Conservation (phyloP, 2,888 invertebrate species). For the Agrilus mali region DNA sequence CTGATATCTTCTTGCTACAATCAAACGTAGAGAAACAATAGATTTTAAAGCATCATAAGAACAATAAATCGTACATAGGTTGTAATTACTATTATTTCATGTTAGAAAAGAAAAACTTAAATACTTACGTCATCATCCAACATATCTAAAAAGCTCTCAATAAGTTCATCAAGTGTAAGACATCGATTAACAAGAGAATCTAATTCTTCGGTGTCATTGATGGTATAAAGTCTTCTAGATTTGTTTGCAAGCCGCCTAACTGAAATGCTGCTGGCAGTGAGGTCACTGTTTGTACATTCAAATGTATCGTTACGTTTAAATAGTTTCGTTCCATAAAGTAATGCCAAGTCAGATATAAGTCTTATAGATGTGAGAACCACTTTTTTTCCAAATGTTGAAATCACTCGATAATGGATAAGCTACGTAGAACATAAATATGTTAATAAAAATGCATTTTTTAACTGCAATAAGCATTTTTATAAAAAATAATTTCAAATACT, state of each 20-base stretch:
- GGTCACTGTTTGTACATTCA: background rate
- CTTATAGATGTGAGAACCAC: constrained; percentile 5
- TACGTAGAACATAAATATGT: background rate
- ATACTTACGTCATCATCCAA: constrained; percentile 9
- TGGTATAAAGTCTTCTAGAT: constrained; percentile 6
- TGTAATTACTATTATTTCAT: too few species aligned
- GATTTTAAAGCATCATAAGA: too few species aligned
- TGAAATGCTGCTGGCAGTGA: background rate
- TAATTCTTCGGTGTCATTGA: constrained; percentile 1
- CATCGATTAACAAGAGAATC: constrained; percentile 5
- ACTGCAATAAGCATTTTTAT: too few species aligned
- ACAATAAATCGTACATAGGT: background rate
- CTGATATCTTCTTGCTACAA: constrained; percentile 4
- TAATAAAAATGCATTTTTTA: too few species aligned
- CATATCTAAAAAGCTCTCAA: constrained; percentile 7
- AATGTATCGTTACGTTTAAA: background rate
- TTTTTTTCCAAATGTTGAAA: constrained; percentile 3
- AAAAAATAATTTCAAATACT: constrained; percentile 5
- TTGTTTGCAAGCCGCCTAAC: constrained; percentile 2
- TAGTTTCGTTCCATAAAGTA: constrained; percentile 6
- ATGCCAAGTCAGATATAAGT: constrained; percentile 4
- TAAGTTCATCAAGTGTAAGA: constrained; percentile 4
- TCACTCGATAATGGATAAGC: constrained; percentile 7
- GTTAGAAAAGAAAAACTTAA: too few species aligned
- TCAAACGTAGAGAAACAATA: too few species aligned